These are phyloP conservation scores for Amniataba percoides DNA, from an alignment of 2,797 vertebrate genomes.

Conservation along the genomic window DNA sequence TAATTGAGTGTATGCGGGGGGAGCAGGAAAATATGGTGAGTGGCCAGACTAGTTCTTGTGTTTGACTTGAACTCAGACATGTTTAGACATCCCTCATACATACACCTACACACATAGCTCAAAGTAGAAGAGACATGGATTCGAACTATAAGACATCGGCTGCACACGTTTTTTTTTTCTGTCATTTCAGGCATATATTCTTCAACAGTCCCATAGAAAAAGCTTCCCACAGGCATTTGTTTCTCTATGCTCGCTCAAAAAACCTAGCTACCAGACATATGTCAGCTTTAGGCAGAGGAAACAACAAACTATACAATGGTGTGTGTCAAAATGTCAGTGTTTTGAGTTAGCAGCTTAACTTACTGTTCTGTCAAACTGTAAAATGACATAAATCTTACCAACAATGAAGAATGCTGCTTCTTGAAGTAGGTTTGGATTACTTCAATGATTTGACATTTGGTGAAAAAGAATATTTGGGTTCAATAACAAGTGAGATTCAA, in stretches of 20 bases:
- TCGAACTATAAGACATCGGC: not conserved
- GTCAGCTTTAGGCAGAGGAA: not conserved
- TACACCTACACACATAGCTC: conserved; percentile 11
- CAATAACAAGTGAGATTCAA: not conserved
- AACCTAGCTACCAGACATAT: not conserved
- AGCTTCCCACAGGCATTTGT: not conserved
- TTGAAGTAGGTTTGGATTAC: not conserved
- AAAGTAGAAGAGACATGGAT: not conserved
- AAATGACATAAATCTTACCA: not conserved
- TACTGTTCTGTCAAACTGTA: not conserved
- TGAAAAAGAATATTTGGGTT: not conserved
- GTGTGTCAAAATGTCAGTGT: conserved; percentile 30
- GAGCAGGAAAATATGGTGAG: conserved; percentile 24
- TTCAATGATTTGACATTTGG: not conserved
- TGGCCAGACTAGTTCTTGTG: conserved; percentile 9
- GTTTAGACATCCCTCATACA: not conserved
- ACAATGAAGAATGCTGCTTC: not conserved
- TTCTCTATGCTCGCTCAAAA: conserved; percentile 13
- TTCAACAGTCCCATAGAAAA: not conserved
- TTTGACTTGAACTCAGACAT: conserved; percentile 18
- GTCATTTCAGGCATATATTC: conserved; percentile 3
- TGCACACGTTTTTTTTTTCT: not conserved
- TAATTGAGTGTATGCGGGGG: conserved; percentile 57
- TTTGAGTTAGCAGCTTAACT: not conserved
- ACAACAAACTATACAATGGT: conserved; percentile 2